A percentile compares a stretch with the other conserved stretches of the same genome.
These are phyloP conservation scores for human DNA, from an alignment of 2,113 vertebrate species.

Conservation along the genomic window GRCh38 chr7:91953501-91954000, in stretches of 20 bases:
- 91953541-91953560: conserved; percentile 7
- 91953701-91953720: not conserved
- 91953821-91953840: not conserved
- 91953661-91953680: not conserved
- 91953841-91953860: conserved; percentile 18
- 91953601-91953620: not conserved
- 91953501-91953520: not conserved
- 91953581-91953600: not conserved
- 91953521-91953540: not conserved
- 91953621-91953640: not conserved
- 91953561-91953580: not conserved
- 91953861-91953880: not conserved
- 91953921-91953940: not conserved
- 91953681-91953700: not conserved
- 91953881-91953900: not conserved
- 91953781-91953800: not conserved
- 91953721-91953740: not conserved
- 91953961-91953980: not conserved
- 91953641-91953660: not conserved
- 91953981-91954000: not conserved
- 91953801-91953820: not conserved
- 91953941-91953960: not conserved
- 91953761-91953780: not conserved
- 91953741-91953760: not conserved
- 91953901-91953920: not conserved